Conservation (phyloP, 2,888 invertebrate genomes). For the Tribolium freemani region DNA sequence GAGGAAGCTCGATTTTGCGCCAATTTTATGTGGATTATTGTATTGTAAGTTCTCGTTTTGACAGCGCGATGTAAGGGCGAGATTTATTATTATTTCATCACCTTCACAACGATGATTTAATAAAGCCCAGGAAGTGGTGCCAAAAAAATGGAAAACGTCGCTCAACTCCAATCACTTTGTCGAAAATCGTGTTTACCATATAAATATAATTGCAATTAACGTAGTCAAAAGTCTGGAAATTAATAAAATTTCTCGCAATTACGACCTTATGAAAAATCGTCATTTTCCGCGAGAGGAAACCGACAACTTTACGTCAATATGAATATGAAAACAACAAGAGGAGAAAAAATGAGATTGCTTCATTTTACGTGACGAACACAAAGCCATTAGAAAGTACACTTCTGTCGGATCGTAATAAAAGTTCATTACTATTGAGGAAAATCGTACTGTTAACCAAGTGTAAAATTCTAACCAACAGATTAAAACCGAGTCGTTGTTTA, state of each 20-base stretch:
- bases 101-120: background rate
- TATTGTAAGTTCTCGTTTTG: background rate
- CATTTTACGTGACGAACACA: slow-evolving; percentile 35
- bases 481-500: slow-evolving; percentile 1
- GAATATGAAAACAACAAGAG: slow-evolving; percentile 11
- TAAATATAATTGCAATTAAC: background rate
- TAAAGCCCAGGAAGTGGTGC: background rate
- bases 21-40: background rate
- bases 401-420: slow-evolving; percentile 2
- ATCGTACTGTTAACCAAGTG: slow-evolving; percentile 19
- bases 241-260: slow-evolving; percentile 13
- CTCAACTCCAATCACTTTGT: too few species aligned
- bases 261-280: background rate
- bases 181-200: background rate
- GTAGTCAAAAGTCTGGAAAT: background rate
- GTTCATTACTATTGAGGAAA: slow-evolving; percentile 33
- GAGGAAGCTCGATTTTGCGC: background rate
- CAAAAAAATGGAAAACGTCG: background rate
- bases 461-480: slow-evolving; percentile 19
- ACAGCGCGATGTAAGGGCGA: background rate
- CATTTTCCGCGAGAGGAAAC: background rate
- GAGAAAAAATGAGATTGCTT: slow-evolving; percentile 21
- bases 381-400: slow-evolving; percentile 31
- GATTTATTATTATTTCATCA: background rate
- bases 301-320: background rate